A percentile compares a stretch with the other conserved stretches of the same genome.
Conservation (phyloP, 2,888 invertebrate species). For the Neoitamus cyanurus region DNA sequence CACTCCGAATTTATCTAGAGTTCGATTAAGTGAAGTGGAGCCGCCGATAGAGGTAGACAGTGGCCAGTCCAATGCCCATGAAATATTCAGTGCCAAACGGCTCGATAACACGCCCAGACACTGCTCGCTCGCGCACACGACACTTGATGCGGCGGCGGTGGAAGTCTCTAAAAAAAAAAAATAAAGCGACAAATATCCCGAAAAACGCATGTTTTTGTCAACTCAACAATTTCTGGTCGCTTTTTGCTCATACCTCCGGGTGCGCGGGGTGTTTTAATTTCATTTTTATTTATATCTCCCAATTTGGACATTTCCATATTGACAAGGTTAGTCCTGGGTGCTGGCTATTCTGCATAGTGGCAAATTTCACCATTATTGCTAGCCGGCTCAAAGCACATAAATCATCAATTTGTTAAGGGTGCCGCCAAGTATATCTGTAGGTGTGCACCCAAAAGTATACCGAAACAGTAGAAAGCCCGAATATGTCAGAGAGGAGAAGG, state of each 20-base stretch:
- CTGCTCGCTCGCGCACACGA: not conserved
- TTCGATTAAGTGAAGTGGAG: conserved; percentile 18
- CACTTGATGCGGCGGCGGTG: not conserved
- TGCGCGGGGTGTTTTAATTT: conserved; percentile 9
- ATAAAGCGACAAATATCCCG: not conserved
- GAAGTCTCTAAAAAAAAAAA: not conserved
- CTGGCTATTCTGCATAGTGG: not conserved
- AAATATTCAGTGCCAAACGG: conserved; percentile 36
- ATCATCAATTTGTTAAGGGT: not conserved
- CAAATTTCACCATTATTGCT: not conserved
- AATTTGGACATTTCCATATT: not conserved
- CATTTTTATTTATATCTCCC: not conserved
- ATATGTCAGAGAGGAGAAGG: no score
- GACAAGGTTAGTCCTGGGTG: not conserved
- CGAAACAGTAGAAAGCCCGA: not conserved
- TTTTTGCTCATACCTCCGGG: not conserved
- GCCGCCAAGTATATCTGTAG: no score
- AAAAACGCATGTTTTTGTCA: conserved; percentile 27
- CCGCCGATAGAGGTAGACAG: not conserved
- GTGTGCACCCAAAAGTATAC: not conserved
- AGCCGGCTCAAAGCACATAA: not conserved
- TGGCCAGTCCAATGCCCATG: not conserved
- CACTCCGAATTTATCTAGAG: conserved; percentile 2
- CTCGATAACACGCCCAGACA: conserved; percentile 19
- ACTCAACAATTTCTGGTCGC: not conserved